These are phyloP conservation scores for Anagyrus pseudococci DNA, from an alignment of 2,888 invertebrate species.

Conservation along the genomic window DNA sequence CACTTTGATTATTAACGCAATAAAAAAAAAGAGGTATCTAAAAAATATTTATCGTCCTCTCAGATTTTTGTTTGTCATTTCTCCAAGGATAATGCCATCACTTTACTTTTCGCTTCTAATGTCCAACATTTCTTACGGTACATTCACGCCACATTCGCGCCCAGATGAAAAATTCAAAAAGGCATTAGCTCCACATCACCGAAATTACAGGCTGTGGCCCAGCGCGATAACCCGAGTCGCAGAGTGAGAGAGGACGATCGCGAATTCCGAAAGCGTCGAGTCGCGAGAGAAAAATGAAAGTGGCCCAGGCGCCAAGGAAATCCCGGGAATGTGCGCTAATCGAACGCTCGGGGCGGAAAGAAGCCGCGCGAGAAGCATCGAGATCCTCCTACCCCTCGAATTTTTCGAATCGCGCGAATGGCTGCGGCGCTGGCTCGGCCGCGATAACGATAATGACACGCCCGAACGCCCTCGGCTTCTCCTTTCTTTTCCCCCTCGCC, in stretches of 20 bases:
- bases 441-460: constrained; percentile 26
- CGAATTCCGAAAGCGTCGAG: background rate
- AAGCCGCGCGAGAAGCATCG: background rate
- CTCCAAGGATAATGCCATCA: background rate
- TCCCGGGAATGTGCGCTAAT: background rate
- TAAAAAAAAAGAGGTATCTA: too few relatives aligned
- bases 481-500: background rate
- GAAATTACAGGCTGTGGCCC: too few relatives aligned
- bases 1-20: too few relatives aligned
- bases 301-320: background rate
- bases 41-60: background rate
- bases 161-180: too few relatives aligned
- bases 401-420: constrained; percentile 26
- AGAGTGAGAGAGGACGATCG: background rate
- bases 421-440: background rate
- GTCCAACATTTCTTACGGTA: too few relatives aligned
- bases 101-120: too few relatives aligned
- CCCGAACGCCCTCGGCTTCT: background rate
- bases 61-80: background rate
- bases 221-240: too few relatives aligned
- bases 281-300: background rate
- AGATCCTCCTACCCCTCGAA: background rate
- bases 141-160: too few relatives aligned
- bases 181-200: background rate
- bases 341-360: background rate